phyloP scores from a whole-genome alignment of 2,797 vertebrate genomes.

The Hemibagrus guttatus region DNA sequence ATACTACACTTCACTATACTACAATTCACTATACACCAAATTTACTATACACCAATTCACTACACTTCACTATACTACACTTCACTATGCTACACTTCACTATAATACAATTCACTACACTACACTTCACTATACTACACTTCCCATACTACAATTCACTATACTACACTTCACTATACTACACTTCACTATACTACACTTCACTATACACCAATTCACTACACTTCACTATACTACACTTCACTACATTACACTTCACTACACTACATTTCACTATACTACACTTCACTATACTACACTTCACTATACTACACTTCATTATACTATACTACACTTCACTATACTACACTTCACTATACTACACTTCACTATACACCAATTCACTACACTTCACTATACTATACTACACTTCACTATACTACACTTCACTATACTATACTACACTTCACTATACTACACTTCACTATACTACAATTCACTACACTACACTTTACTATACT shows the following conservation, averaged over 20 bases:
- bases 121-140: neutral
- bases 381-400: neutral
- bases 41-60: neutral
- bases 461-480: neutral
- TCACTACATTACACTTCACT: neutral
- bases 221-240: neutral
- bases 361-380: neutral
- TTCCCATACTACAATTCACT: neutral
- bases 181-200: neutral
- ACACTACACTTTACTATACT: neutral
- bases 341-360: neutral
- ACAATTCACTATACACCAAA: neutral
- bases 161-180: neutral
- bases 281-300: neutral
- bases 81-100: neutral
- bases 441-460: neutral
- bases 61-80: neutral
- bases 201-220: neutral
- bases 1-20: too few relatives aligned
- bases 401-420: neutral
- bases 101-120: neutral
- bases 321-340: neutral
- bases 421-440: neutral
- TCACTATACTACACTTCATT: neutral
- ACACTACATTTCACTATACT: neutral